phyloP scores from a whole-genome alignment of 2,797 vertebrate genomes.

The Lutjanus campechanus region DNA sequence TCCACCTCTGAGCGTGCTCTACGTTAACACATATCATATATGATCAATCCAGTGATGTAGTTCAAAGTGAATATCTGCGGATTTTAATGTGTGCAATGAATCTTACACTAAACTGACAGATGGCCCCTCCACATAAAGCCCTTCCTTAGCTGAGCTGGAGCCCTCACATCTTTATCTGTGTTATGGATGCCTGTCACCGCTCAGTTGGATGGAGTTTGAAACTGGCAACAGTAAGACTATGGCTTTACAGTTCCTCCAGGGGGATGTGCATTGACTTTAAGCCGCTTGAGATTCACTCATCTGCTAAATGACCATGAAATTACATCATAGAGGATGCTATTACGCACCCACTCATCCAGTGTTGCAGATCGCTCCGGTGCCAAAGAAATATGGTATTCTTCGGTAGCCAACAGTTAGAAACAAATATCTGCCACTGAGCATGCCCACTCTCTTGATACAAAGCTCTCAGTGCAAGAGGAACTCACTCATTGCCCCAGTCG shows the following conservation, averaged over 20 bases:
- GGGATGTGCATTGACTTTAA: constrained; percentile 73
- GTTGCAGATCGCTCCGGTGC: constrained; percentile 42
- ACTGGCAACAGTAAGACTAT: constrained; percentile 67
- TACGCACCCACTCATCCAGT: constrained; percentile 63
- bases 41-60: constrained; percentile 15
- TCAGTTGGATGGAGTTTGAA: constrained; percentile 61
- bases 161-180: constrained; percentile 51
- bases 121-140: constrained; percentile 36
- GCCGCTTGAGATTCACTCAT: constrained; percentile 74
- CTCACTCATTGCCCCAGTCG: constrained; percentile 99
- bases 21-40: neutral
- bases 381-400: constrained; percentile 48
- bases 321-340: constrained; percentile 68
- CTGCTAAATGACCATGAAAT: constrained; percentile 80
- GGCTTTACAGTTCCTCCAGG: constrained; percentile 69
- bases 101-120: constrained; percentile 55
- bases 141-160: constrained; percentile 51
- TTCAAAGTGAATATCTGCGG: constrained; percentile 8
- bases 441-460: constrained; percentile 7
- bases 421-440: constrained; percentile 28
- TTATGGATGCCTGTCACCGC: constrained; percentile 62
- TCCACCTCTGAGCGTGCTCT: constrained; percentile 2
- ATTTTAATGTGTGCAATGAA: constrained; percentile 21
- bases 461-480: constrained; percentile 57
- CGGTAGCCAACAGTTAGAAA: constrained; percentile 49